Base-by-base conservation (phyloP, 2,888 invertebrate species). In the Hecatera dysodea region DNA sequence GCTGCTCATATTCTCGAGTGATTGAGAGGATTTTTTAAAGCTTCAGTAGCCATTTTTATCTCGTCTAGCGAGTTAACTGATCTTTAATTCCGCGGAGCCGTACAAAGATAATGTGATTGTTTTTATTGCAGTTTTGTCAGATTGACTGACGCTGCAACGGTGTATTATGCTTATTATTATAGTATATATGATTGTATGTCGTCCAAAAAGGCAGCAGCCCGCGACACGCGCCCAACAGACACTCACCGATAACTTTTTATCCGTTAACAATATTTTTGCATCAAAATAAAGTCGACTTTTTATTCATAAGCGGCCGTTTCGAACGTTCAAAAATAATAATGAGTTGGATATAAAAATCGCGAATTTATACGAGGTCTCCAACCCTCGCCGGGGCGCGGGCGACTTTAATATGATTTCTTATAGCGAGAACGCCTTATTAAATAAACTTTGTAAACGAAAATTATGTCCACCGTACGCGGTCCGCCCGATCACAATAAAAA, bases 361-460 rank as follows among this genome's bases (percentile, higher is more conserved):
- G 93, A 93, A 93, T 95, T 95, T 95, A 95, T 95, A 89, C 84
- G 91, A 88, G 88, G 88, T 78, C 83, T 86, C 84, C 84, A 84
- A 85, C 89, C 90, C 89, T 86, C 89, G 76, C 70, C 70, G 81
- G 83, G 82, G 79, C 81, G 83, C 80, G 83, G 79, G 79, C 71
- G 89, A 87, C 80, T 90, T 92, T 91, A 92, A 93, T 93, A 94
- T 93, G 93, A 93, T 93, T 93, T 94, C 94, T 92, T 94, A 92
- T 92, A 88, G 91, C 92, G 90, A 91, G 90, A 91, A 92, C 82
- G 90, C 89, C 92, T 93, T 94, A 93, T 94, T 94, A 94, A 95
- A 94, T 94, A 94, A 94, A 94, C 92, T 94, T 94, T 93, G 93
- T 91, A 93, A 93, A 91, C 90, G 91, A 92, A 94, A 95, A 93